Evolutionary conservation across 2,888 invertebrate species (phyloP).

Genomic region (Phaonia tiefii): DNA sequence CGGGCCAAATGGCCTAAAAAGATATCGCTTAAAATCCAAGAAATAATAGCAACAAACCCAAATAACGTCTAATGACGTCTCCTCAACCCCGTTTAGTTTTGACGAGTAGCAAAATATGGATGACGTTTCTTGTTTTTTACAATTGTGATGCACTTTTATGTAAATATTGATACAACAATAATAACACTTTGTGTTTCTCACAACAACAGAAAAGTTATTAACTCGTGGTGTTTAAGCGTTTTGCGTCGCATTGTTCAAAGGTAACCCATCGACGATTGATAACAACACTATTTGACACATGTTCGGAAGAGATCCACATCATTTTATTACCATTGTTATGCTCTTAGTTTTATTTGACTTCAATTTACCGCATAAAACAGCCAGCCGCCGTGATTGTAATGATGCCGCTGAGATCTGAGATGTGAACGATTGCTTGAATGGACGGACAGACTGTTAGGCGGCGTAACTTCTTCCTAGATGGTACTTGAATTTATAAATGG

Average conservation of each 20-base stretch:
- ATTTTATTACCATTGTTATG: slow-evolving; percentile 2
- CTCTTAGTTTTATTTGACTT: slow-evolving; percentile 1
- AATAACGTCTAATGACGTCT: no score
- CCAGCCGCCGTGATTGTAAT: background rate
- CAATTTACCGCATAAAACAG: background rate
- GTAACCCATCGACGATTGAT: slow-evolving; percentile 31
- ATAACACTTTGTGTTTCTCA: background rate
- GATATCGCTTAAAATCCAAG: no score
- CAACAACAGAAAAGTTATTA: background rate
- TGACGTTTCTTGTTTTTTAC: background rate
- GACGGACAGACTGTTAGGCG: background rate
- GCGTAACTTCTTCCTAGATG: slow-evolving; percentile 2
- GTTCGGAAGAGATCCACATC: no score
- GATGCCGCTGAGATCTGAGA: slow-evolving; percentile 23
- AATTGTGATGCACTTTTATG: slow-evolving; percentile 2
- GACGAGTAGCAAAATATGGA: background rate
- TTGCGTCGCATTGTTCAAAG: slow-evolving; percentile 42
- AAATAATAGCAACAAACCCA: no score
- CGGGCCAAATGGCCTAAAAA: no score
- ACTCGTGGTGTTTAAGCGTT: background rate
- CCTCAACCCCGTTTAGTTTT: background rate
- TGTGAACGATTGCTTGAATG: background rate
- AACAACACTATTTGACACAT: background rate
- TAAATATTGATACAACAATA: slow-evolving; percentile 12
- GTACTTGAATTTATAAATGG: background rate